Conservation (phyloP, 2,888 invertebrate species). For the Digitonthophagus gazella region DNA sequence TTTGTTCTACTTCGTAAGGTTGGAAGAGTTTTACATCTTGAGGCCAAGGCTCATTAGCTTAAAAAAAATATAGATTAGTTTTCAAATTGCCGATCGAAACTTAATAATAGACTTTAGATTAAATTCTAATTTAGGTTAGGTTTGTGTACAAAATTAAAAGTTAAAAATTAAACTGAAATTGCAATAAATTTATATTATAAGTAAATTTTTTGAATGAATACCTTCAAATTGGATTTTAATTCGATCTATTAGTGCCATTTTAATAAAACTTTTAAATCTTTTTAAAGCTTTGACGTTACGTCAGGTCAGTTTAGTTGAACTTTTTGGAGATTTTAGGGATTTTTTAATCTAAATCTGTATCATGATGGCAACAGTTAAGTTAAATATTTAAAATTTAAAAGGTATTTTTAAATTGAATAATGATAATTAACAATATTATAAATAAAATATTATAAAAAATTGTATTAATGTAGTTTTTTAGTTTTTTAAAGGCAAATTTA, state of each 20-base stretch:
- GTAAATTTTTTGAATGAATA: no score
- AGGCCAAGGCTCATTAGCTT: constrained; percentile 89
- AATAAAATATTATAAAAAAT: no score
- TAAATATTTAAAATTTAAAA: no score
- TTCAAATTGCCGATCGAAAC: not conserved
- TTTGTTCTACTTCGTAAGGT: constrained; percentile 91
- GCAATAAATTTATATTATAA: no score
- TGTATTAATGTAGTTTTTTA: no score
- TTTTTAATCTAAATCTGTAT: no score
- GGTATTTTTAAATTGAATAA: no score
- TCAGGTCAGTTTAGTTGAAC: constrained; percentile 3
- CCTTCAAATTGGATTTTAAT: constrained; percentile 41
- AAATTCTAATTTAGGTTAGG: constrained; percentile 4
- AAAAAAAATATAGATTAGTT: constrained; percentile 38
- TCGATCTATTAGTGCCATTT: constrained; percentile 40
- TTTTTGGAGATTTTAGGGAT: not conserved
- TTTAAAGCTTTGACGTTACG: constrained; percentile 4
- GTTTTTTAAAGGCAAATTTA: no score
- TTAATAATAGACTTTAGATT: not conserved
- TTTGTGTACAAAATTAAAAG: constrained; percentile 1
- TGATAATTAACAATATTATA: no score
- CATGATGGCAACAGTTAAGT: no score
- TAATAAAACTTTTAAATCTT: no score
- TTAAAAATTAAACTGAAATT: constrained; percentile 1
- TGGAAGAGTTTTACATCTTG: constrained; percentile 83